phyloP scores from a whole-genome alignment of 2,113 vertebrate species.

The Neodontobutis hainanensis region DNA sequence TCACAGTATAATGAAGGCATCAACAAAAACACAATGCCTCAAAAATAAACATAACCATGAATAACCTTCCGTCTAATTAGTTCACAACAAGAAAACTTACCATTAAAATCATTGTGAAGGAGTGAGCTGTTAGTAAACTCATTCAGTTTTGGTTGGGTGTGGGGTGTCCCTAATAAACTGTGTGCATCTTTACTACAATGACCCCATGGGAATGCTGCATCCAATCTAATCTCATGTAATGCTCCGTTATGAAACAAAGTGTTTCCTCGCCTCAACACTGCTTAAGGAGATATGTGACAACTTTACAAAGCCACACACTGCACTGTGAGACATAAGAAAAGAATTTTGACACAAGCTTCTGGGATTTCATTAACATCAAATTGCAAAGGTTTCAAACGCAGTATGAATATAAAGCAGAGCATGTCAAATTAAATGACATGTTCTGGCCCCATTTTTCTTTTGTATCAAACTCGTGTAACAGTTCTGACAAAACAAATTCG shows the following conservation, averaged over 20 bases:
- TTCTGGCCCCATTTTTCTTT: not conserved
- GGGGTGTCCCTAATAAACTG: not conserved
- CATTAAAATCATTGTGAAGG: not conserved
- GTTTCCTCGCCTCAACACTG: constrained; percentile 28
- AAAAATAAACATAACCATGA: not conserved
- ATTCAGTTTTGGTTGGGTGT: not conserved
- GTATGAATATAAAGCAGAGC: too few relatives aligned
- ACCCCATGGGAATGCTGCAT: constrained; percentile 12
- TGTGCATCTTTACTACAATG: constrained; percentile 3
- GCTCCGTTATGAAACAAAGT: constrained; percentile 33
- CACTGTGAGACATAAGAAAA: not conserved
- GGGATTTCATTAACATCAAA: too few relatives aligned
- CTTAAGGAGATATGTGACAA: constrained; percentile 14
- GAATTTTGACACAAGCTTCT: not conserved
- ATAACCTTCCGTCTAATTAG: not conserved
- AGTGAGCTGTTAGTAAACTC: not conserved
- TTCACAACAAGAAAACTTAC: not conserved
- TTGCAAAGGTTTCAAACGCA: too few relatives aligned
- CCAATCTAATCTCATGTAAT: constrained; percentile 39
- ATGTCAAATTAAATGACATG: not conserved
- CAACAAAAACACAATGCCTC: not conserved
- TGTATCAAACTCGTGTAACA: constrained; percentile 9
- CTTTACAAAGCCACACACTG: not conserved
- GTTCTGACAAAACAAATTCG: constrained; percentile 9
- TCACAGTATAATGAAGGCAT: not conserved